Percentiles rank a stretch among this genome's conserved stretches.
phyloP scores from a whole-genome alignment of 2,113 vertebrate genomes.

The Oophaga pumilio region DNA sequence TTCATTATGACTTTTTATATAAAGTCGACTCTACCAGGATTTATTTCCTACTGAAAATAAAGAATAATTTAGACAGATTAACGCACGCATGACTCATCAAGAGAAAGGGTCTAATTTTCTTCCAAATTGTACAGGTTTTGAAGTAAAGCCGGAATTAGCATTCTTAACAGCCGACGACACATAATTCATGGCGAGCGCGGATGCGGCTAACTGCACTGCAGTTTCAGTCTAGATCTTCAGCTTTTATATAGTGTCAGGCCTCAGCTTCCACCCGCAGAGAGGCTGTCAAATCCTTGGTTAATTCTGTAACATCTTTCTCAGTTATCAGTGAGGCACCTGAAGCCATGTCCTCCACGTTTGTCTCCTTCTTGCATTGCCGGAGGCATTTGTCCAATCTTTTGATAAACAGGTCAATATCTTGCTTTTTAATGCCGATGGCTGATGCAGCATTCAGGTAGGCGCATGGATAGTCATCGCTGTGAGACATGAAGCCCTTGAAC shows the following conservation, averaged over 20 bases:
- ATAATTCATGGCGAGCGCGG: not conserved
- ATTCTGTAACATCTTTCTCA: conserved; percentile 41
- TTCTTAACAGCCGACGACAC: not conserved
- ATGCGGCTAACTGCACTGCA: conserved; percentile 27
- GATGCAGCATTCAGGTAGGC: conserved; percentile 96
- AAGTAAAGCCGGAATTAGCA: not conserved
- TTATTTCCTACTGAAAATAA: not conserved
- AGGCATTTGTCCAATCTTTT: conserved; percentile 93
- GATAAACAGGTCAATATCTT: conserved; percentile 88
- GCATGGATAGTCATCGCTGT: conserved; percentile 82
- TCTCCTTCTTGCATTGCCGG: conserved; percentile 72
- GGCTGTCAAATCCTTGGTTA: conserved; percentile 24
- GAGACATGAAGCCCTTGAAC: conserved; percentile 94
- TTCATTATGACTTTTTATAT: not conserved
- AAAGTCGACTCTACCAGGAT: not conserved
- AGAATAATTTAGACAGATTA: too few relatives aligned
- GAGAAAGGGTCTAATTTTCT: not conserved
- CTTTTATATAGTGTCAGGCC: not conserved
- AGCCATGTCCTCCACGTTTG: conserved; percentile 59
- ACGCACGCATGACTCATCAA: not conserved
- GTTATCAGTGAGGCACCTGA: conserved; percentile 44
- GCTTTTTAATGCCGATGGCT: conserved; percentile 86
- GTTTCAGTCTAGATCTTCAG: not conserved
- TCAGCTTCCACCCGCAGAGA: conserved; percentile 18
- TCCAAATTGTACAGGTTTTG: not conserved